Base-by-base conservation (phyloP, 2,113 vertebrate genomes). In the Meles meles region DNA sequence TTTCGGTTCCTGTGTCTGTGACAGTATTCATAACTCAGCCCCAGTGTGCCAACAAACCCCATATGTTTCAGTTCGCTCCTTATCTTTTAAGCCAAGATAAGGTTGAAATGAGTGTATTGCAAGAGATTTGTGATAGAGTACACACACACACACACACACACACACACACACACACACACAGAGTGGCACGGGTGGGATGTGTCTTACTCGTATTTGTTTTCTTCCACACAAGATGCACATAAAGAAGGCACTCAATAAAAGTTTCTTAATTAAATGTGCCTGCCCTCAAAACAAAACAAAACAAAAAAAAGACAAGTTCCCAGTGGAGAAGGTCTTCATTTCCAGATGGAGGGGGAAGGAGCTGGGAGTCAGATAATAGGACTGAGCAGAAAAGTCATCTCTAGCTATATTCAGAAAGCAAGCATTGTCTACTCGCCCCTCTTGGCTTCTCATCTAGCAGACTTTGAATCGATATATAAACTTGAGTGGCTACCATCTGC, bases 11-110 rank as follows among this genome's bases (percentile, higher is more conserved):
- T 88, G 81, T 96, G 92, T 94, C 95, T 90, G 79, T 95, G 94
- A 96, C 92, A 98, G 90, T 97, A 94, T 96, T 96, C 96, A 97
- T 94, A 98, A 97, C 90, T 97, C 92, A 95, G 76, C 49, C 81
- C 94, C 90, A 92, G 85, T 97, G 90, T 96, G 98, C 98, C 97
- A 97, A 97, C 97, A 98, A 97, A 96, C 57, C 94, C 96, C 98
- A 96, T 98, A 96, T 98, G 97, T 96, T 85, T 96, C 44, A 0
- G 76, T 96, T 98, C 65, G 93, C 95, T 96, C 81, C 90, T 96
- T 97, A 96, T 96, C 97, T 88, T 90, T 80, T 63, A 94, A 96
- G 97, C 97, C 98, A 98, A 97, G 95, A 97, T 97, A 97, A 97
- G 96, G 97, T 94, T 97, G 97, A 97, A 95, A 97, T 92, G 84